Evolutionary conservation across 2,888 invertebrate genomes (phyloP).

Genomic region (Hemicrepidius hirtus): DNA sequence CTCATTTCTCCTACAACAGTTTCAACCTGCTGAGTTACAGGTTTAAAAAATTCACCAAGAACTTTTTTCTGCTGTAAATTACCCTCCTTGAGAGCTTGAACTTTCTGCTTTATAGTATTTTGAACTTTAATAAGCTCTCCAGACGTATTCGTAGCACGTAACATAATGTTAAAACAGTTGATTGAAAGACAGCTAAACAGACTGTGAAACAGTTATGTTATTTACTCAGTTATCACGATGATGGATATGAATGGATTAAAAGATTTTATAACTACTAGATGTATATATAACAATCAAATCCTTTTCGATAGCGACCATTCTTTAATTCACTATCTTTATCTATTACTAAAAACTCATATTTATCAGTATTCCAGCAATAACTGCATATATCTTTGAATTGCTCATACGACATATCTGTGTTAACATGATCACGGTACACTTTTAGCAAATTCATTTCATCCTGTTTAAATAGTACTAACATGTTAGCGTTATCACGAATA

Average conservation of each 20-base stretch:
- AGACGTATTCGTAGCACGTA: no score
- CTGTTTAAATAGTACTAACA: conserved; percentile 61
- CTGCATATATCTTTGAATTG: conserved; percentile 62
- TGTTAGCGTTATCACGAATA: conserved; percentile 25
- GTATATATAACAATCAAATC: conserved; percentile 58
- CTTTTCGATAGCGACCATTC: conserved; percentile 62
- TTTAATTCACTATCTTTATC: conserved; percentile 64
- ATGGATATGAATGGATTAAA: conserved; percentile 26
- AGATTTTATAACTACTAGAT: conserved; percentile 59
- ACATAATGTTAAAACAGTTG: no score
- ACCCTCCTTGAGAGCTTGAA: not conserved
- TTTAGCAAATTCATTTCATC: conserved; percentile 63
- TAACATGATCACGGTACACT: conserved; percentile 56
- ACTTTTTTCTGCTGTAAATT: not conserved
- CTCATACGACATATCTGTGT: conserved; percentile 58
- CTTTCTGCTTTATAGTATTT: not conserved
- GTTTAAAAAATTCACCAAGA: not conserved
- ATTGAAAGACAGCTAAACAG: conserved; percentile 58
- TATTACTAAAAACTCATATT: conserved; percentile 61
- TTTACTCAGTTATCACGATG: conserved; percentile 63
- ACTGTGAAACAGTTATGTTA: conserved; percentile 59
- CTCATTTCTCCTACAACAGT: not conserved
- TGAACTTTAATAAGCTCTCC: not conserved
- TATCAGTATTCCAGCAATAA: conserved; percentile 61
- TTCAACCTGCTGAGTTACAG: not conserved